Base-by-base conservation (phyloP, 2,797 vertebrate genomes). In the Chaenodraco wilsoni region DNA sequence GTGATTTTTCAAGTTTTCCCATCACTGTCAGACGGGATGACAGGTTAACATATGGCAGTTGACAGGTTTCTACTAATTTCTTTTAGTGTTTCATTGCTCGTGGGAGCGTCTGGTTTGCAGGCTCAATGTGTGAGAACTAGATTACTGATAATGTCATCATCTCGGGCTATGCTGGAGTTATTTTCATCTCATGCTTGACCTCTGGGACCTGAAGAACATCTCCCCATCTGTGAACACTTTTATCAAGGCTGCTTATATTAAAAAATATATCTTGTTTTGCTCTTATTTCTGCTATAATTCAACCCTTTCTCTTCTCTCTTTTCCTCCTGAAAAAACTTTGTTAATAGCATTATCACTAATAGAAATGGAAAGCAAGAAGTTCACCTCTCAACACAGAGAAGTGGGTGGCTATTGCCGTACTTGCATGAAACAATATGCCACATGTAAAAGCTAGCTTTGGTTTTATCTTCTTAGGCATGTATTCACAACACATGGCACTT, bases 81-180 rank as follows among this genome's bases (percentile, higher is more conserved):
- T 72, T 51, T 43, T 19, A 2, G 31, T 49, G 82, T 72, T 71
- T 60, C n/a, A 13, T 49, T 16, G 23, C 62, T 74, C 4, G 31
- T 31, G 9, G 27, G 17, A 74, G 17, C n/a, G 45, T 1, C 69
- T 80, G 49, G 4, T 59, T 79, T 61, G 27, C 11, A 66, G 21
- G 37, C 23, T 69, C 52, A 52, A 72, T 50, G 49, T 63, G 48
- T 62, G 52, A 51, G 71, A 76, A 80, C 62, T 72, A 67, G 54
- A 84, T 86, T 81, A 54, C 75, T 41, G 50, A 75, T 49, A 65
- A 74, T 85, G 75, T 85, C 82, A 60, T 76, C 83, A 84, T 84
- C 62, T 46, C 33, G 13, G 45, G 13, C 64, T 40, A 12, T 44
- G 14, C 52, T 56, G 19, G 52, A 7, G 27, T 69, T 65, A 65